phyloP scores from a whole-genome alignment of 2,888 invertebrate species.

The Stenolophus ochropezus region DNA sequence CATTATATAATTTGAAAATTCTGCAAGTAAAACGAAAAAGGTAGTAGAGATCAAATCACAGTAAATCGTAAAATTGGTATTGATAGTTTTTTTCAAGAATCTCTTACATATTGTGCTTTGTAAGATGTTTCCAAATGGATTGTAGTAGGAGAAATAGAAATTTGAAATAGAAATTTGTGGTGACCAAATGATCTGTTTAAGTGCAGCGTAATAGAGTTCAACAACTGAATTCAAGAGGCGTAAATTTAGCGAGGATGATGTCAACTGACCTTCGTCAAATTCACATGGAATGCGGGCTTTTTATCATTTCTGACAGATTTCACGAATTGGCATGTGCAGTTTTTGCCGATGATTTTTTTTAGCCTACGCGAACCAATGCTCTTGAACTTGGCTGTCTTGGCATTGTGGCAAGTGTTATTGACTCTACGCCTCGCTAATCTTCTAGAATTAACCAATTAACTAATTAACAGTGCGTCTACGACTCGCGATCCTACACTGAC shows the following conservation, averaged over 20 bases:
- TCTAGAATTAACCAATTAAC: constrained; percentile 44
- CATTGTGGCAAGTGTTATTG: constrained; percentile 50
- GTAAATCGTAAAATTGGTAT: too few species aligned
- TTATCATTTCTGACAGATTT: constrained; percentile 40
- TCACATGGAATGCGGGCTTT: constrained; percentile 29
- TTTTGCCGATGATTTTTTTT: constrained; percentile 45
- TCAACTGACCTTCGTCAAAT: constrained; percentile 47
- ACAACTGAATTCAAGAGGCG: constrained; percentile 36
- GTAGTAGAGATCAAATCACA: too few species aligned
- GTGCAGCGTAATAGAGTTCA: constrained; percentile 48
- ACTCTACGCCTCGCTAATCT: constrained; percentile 48
- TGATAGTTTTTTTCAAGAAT: too few species aligned
- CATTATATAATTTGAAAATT: too few species aligned
- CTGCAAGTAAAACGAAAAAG: too few species aligned
- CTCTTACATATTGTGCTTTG: too few species aligned
- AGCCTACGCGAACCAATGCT: constrained; percentile 18
- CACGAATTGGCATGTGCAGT: constrained; percentile 48
- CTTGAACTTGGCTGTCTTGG: constrained; percentile 50
- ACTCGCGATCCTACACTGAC: constrained; percentile 12
- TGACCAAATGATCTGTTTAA: too few species aligned
- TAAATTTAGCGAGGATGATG: constrained; percentile 7
- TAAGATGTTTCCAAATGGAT: too few species aligned
- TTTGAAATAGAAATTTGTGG: too few species aligned
- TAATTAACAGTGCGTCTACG: constrained; percentile 40
- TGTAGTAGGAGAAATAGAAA: too few species aligned